Evolutionary conservation across 37 sponge, comb jelly and placozoan species (phyloP), one percentile per base, ranked within the genome.

Genomic region (Agelas oroides): DNA sequence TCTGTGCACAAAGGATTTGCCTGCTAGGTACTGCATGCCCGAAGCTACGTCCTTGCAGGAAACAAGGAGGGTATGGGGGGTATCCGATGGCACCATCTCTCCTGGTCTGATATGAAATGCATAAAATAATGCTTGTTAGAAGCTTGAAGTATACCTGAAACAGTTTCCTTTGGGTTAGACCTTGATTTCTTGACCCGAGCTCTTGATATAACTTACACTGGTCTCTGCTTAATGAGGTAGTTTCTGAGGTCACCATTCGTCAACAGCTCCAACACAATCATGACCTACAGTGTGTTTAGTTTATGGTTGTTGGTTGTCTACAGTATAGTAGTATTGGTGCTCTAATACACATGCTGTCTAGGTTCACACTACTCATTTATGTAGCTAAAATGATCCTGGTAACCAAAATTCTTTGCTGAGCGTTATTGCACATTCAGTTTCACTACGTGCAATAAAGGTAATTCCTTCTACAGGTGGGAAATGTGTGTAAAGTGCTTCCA

Each of bases 241-340:
- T 78, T 74, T 13, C 30, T 28, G 53, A 88, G 53, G 60, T 88
- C 88, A 46, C 88, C 88, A 53, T 91, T 85, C 14, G 53, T 32
- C 41, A 91, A 61, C 65, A 91, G 24, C 40, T 91, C 91, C 53
- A 80, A 28, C 37, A 91, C 86, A 61, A 91, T 88, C 88, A 88
- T 91, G 13, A 60, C 76, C 86, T 91, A 74, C n/a, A 79, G 25
- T 34, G 54, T 53, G 56, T 46, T 46, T 3, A 12, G 8, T 46
- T 3, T 8, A 46, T 12, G 3, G 46, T 12, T 46, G 46, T 46
- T 46, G n/a, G n/a, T n/a, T n/a, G n/a, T n/a, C n/a, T n/a, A n/a
- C n/a, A n/a, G n/a, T n/a, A n/a, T n/a, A n/a, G n/a, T n/a, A n/a
- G n/a, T n/a, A n/a, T n/a, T n/a, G n/a, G n/a, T n/a, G n/a, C n/a